These are phyloP conservation scores for Harpegnathos saltator DNA, from an alignment of 1,140 invertebrate species.

Conservation along the genomic window DNA sequence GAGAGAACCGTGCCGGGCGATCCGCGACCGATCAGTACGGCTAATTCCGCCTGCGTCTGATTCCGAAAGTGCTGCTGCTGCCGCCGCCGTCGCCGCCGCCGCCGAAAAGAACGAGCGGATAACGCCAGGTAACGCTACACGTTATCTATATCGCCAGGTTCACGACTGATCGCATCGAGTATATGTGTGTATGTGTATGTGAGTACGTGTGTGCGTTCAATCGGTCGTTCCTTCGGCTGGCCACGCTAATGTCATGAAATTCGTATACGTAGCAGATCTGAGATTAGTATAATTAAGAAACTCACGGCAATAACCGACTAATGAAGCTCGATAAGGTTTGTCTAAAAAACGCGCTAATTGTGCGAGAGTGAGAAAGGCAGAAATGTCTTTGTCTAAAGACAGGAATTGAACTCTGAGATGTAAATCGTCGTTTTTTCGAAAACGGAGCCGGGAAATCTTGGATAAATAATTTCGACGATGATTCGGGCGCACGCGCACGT, in stretches of 20 bases:
- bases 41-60: neutral
- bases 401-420: constrained; percentile 6
- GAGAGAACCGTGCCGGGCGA: neutral
- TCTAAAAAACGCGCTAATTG: too few relatives aligned
- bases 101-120: neutral
- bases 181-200: too few relatives aligned
- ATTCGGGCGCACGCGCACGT: neutral
- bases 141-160: neutral
- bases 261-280: too few relatives aligned
- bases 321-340: neutral
- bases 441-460: neutral
- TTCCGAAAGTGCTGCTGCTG: neutral
- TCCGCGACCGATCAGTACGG: neutral
- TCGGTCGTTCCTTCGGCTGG: neutral
- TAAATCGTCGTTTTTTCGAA: neutral
- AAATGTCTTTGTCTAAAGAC: neutral
- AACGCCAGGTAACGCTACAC: constrained; percentile 21
- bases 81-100: too few relatives aligned
- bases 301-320: too few relatives aligned
- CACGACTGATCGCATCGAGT: neutral
- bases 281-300: neutral
- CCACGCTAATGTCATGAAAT: constrained; percentile 4
- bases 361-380: too few relatives aligned
- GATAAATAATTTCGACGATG: constrained; percentile 22
- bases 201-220: too few relatives aligned